Conservation (phyloP, 2,888 invertebrate species). For the Saturnia japonica region DNA sequence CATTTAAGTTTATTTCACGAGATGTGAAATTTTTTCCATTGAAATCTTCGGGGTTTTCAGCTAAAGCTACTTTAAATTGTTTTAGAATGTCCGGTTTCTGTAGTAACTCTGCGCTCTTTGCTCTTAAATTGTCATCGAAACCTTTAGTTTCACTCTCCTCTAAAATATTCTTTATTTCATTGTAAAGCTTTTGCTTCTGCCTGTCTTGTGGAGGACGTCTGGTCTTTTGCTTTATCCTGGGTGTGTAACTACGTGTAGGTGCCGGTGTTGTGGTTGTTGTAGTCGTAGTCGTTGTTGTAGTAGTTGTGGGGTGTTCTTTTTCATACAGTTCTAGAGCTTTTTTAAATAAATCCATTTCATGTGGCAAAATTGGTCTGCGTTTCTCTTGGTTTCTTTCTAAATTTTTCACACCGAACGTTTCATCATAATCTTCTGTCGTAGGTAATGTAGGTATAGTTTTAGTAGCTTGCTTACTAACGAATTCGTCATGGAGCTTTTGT, state of each 20-base stretch:
- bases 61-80: slow-evolving; percentile 87
- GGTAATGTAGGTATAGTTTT: slow-evolving; percentile 78
- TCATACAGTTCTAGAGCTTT: slow-evolving; percentile 86
- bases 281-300: slow-evolving; percentile 85
- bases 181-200: slow-evolving; percentile 81
- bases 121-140: slow-evolving; percentile 75
- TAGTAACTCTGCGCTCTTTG: slow-evolving; percentile 81
- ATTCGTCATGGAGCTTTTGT: slow-evolving; percentile 86
- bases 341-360: slow-evolving; percentile 84
- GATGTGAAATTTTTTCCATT: slow-evolving; percentile 86
- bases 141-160: slow-evolving; percentile 82
- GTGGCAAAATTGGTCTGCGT: slow-evolving; percentile 81
- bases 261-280: slow-evolving; percentile 69
- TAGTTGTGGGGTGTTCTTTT: slow-evolving; percentile 85
- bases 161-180: slow-evolving; percentile 79
- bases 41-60: slow-evolving; percentile 85
- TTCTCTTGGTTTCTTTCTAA: slow-evolving; percentile 63
- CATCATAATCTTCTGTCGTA: slow-evolving; percentile 76
- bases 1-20: slow-evolving; percentile 88
- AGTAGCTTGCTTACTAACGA: slow-evolving; percentile 86
- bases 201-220: slow-evolving; percentile 75
- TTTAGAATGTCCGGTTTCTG: slow-evolving; percentile 88
- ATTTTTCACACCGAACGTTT: slow-evolving; percentile 38
- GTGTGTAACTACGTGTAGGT: slow-evolving; percentile 62
- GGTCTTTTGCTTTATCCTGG: slow-evolving; percentile 61